A percentile compares a stretch with the other conserved stretches of the same genome.
Evolutionary conservation across 2,888 invertebrate genomes (phyloP).

Genomic region (Pheosia tremula): DNA sequence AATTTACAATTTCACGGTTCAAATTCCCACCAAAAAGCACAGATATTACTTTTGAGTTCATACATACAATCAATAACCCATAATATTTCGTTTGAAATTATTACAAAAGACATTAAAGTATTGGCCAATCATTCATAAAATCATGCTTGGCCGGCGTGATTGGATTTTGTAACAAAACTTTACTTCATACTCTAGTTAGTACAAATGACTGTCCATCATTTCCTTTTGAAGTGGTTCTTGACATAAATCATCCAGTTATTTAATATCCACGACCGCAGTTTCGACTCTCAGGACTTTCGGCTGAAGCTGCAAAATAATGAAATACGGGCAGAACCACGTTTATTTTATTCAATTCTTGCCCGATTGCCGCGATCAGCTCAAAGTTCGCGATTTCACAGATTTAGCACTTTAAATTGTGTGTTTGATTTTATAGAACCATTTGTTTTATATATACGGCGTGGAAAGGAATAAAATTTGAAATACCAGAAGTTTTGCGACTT

Average conservation of each 20-base stretch:
- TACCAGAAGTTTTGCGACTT: too few species aligned
- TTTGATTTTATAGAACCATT: not conserved
- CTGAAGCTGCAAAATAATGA: constrained; percentile 43
- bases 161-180: not conserved
- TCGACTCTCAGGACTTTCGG: constrained; percentile 31
- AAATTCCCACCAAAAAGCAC: too few species aligned
- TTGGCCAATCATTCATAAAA: too few species aligned
- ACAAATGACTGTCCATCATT: not conserved
- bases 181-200: not conserved
- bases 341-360: constrained; percentile 36
- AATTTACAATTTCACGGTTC: too few species aligned
- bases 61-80: too few species aligned
- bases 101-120: too few species aligned
- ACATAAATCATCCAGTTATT: constrained; percentile 34
- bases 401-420: not conserved
- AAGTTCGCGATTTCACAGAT: constrained; percentile 19
- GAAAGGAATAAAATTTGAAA: too few species aligned
- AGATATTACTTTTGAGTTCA: too few species aligned
- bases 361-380: constrained; percentile 19
- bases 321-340: constrained; percentile 38
- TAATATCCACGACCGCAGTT: constrained; percentile 35
- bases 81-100: too few species aligned
- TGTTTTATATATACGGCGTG: not conserved
- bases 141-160: not conserved
- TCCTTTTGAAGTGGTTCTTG: not conserved